phyloP scores from a whole-genome alignment of 2,113 vertebrate species.

The Seriola dumerili region DNA sequence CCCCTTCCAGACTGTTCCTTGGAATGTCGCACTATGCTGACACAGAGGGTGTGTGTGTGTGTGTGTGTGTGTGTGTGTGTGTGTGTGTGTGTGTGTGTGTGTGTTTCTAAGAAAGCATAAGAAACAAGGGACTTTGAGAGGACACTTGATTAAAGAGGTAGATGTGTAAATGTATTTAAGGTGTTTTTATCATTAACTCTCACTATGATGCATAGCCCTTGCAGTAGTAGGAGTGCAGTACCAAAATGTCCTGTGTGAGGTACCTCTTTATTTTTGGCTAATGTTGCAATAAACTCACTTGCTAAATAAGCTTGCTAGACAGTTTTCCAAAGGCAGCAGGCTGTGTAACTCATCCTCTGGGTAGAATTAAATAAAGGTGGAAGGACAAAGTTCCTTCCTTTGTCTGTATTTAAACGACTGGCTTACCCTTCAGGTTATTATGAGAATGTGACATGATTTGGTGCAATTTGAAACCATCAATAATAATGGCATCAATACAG shows the following conservation, averaged over 20 bases:
- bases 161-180: neutral
- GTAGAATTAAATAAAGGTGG: neutral
- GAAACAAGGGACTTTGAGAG: constrained; percentile 1
- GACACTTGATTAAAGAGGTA: neutral
- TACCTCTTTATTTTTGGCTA: neutral
- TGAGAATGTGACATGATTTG: constrained; percentile 13
- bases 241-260: neutral
- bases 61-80: neutral
- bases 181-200: neutral
- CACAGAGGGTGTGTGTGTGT: constrained; percentile 29
- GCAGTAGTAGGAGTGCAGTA: neutral
- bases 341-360: neutral
- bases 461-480: constrained; percentile 30
- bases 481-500: neutral
- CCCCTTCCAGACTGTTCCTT: constrained; percentile 47
- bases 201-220: neutral
- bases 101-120: neutral
- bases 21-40: constrained; percentile 75
- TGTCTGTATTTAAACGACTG: constrained; percentile 11
- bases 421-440: constrained; percentile 21
- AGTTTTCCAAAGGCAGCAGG: neutral
- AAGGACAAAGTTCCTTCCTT: neutral
- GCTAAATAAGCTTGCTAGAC: neutral
- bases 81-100: too few relatives aligned
- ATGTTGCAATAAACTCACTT: neutral